Evolutionary conservation across 2,888 invertebrate species (phyloP), one percentile per base, ranked within the genome.

Genomic region (Pollenia angustigena): DNA sequence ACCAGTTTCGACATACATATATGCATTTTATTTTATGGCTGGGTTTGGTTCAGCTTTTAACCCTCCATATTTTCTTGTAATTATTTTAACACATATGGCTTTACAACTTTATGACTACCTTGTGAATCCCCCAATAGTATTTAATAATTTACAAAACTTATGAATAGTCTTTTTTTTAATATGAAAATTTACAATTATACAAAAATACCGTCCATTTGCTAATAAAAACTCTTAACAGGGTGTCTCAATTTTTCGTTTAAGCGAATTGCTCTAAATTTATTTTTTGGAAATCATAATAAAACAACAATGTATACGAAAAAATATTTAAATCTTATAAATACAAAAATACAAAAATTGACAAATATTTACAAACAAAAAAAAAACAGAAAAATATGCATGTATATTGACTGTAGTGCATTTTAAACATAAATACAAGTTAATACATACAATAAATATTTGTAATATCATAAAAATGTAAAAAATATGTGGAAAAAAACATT

Each of bases 291-390:
- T 60, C n/a, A 40, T 32, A 58, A 62, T 23, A 69, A 69, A 46
- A 16, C 12, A 58, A 60, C 40, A 52, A 68, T 46, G 48, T 40
- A 50, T 16, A n/a, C 14, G 54, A 66, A 66, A 56, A 48, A 16
- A 56, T 12, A 66, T 68, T 54, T 8, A 32, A 18, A n/a, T 44
- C 18, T 14, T 58, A 42, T 72, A 56, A 66, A 23, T 40, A 52
- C 42, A 54, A 18, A 60, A 2, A 79, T 69, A 50, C 23, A 56
- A 23, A 23, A 32, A 32, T 79, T 11, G 42, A 79, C n/a, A 71
- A 54, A 54, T 80, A 80, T 62, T 71, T 71, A 80, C 72, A 80
- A 12, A 80, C 72, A 80, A 12, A 16, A 78, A 56, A 60, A 50
- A 50, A 56, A 32, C 0, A 32, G 32, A 32, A 46, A 16, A 32